Percentiles rank a stretch among this genome's conserved stretches.
Conservation (phyloP, 2,888 invertebrate species). For the Drosophila bunnanda region DNA sequence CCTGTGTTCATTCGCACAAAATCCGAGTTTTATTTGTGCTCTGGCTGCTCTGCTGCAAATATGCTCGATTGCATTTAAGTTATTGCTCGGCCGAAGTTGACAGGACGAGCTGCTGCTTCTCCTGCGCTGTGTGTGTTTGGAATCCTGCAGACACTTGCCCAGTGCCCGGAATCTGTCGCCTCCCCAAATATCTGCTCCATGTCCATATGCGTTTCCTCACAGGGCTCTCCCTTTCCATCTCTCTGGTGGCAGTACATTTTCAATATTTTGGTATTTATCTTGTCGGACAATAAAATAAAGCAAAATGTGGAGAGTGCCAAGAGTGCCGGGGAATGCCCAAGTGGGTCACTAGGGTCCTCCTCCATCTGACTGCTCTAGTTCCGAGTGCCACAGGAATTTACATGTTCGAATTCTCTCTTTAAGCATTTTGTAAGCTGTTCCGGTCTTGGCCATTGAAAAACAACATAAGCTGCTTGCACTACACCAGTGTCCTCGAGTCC, state of each 20-base stretch:
- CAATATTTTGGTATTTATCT: conserved; percentile 81
- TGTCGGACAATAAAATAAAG: conserved; percentile 81
- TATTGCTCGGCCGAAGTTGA: conserved; percentile 58
- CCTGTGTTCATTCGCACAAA: conserved; percentile 11
- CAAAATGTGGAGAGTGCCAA: conserved; percentile 57
- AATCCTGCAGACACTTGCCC: conserved; percentile 7
- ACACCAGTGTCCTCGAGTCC: conserved; percentile 10
- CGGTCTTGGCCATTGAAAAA: conserved; percentile 28
- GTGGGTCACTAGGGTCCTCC: conserved; percentile 40
- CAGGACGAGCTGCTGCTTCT: conserved; percentile 6
- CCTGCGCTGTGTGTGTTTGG: background rate
- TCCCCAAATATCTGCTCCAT: conserved; percentile 27
- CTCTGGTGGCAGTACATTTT: conserved; percentile 53
- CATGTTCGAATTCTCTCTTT: conserved; percentile 57
- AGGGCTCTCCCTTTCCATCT: background rate
- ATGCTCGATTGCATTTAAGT: conserved; percentile 81
- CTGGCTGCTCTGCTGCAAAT: conserved; percentile 51
- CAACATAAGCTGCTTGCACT: conserved; percentile 29
- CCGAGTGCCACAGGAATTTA: conserved; percentile 65
- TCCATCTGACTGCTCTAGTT: conserved; percentile 27
- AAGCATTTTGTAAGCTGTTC: conserved; percentile 53
- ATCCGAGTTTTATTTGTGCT: conserved; percentile 62
- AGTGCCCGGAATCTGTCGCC: conserved; percentile 7
- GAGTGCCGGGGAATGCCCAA: conserved; percentile 1
- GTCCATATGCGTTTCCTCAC: conserved; percentile 25